A percentile compares a stretch with the other conserved stretches of the same genome.
phyloP scores from a whole-genome alignment of 1,140 invertebrate genomes.

The Drosophila kurseongensis region DNA sequence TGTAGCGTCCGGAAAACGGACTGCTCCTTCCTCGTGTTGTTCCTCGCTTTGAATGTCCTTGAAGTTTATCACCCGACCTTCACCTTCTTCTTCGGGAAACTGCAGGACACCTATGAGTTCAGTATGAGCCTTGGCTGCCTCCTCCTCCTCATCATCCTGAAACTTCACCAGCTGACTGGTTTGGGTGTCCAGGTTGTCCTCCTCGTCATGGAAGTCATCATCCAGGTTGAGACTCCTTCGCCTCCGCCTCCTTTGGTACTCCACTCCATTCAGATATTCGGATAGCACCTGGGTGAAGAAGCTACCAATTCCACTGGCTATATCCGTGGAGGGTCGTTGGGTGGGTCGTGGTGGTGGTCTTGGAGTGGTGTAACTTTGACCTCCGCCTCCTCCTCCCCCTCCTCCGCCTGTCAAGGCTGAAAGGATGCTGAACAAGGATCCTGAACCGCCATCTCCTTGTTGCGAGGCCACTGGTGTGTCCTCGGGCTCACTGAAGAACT shows the following conservation, averaged over 20 bases:
- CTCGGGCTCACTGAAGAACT: conserved; percentile 88
- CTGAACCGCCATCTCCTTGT: conserved; percentile 44
- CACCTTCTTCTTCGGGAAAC: conserved; percentile 55
- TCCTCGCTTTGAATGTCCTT: conserved; percentile 61
- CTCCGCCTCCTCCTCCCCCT: conserved; percentile 41
- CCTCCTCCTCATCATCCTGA: conserved; percentile 64
- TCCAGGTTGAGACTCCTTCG: conserved; percentile 51
- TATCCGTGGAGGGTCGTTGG: conserved; percentile 65
- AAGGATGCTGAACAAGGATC: conserved; percentile 74
- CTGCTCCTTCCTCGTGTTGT: conserved; percentile 23
- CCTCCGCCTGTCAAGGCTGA: conserved; percentile 75
- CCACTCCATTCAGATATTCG: conserved; percentile 75
- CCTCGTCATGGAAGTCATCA: conserved; percentile 77
- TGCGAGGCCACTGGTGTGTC: conserved; percentile 48
- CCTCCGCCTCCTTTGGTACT: conserved; percentile 62
- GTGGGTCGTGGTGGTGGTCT: conserved; percentile 57
- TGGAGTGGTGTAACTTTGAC: conserved; percentile 42
- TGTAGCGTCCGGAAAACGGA: conserved; percentile 71
- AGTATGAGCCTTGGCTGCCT: conserved; percentile 63
- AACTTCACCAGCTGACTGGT: conserved; percentile 52
- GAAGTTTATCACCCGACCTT: conserved; percentile 62
- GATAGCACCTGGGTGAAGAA: conserved; percentile 78
- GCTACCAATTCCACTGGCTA: conserved; percentile 76
- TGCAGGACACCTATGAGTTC: conserved; percentile 71
- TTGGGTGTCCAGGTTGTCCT: conserved; percentile 75